Conservation (phyloP, 2,888 invertebrate genomes). For the Melieria omissa region DNA sequence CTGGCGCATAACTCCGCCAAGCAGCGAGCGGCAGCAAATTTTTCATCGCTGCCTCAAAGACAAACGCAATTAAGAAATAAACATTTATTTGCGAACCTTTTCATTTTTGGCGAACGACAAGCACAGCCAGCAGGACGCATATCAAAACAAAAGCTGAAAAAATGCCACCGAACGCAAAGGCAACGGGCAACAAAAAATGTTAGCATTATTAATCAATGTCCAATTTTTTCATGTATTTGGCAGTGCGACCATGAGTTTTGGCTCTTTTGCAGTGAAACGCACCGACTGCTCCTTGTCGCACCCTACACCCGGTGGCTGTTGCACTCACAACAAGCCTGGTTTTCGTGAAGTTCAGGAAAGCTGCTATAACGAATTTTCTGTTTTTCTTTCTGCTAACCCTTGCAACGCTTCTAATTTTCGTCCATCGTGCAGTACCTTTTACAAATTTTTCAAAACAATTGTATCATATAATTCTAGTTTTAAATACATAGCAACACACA, state of each 20-base stretch:
- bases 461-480: no score
- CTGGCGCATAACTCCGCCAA: background rate
- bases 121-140: background rate
- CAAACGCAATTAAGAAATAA: slow-evolving; percentile 36
- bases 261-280: background rate
- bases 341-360: no score
- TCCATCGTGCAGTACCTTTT: no score
- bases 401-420: slow-evolving; percentile 31
- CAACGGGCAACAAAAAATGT: background rate
- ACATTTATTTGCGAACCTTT: slow-evolving; percentile 31
- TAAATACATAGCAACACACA: no score
- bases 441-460: no score
- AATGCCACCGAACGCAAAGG: background rate
- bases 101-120: slow-evolving; percentile 20
- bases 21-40: slow-evolving; percentile 16
- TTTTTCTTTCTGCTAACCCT: slow-evolving; percentile 32
- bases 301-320: no score
- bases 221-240: slow-evolving; percentile 50
- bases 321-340: no score
- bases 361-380: background rate
- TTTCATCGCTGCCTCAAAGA: slow-evolving; percentile 21
- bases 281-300: no score
- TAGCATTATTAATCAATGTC: slow-evolving; percentile 62
- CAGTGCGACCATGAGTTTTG: slow-evolving; percentile 38
- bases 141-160: background rate